Evolutionary conservation across 2,113 vertebrate genomes (phyloP), one percentile per base, ranked within the genome.

Genomic region (Pitta sordida): DNA sequence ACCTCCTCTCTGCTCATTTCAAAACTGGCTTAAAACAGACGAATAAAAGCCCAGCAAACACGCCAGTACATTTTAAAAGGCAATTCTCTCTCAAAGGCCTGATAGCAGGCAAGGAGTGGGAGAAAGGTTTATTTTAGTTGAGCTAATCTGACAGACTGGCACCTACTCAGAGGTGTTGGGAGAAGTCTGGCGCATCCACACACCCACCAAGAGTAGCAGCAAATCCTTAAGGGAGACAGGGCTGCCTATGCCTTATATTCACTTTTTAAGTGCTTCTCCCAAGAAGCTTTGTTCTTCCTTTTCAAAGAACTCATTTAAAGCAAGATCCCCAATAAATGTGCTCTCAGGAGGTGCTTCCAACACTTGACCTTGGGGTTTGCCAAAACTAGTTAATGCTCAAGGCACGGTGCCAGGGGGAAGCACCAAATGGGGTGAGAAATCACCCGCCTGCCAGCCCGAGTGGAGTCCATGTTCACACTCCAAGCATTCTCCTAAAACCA

Each of bases 111-210:
- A 91, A 79, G 32, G 71, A 93, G 67, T 83, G 79, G 88, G 90
- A 95, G 90, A 96, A 88, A 85, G 63, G 90, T 93, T 93, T 96
- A 91, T 95, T 96, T 96, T 83, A 90, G 88, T 20, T 85, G 85
- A 94, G 93, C 59, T 95, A 79, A 90, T 91, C 88, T 96, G 88
- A 93, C 88, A 95, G 92, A 91, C 93, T 95, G 92, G 93, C 96
- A 95, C 88, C 90, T 93, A 85, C 93, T 95, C 63, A 53, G 76
- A 96, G 95, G 95, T 94, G 95, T 91, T 32, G 16, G 79, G 83
- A 90, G 85, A 90, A 36, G 94, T 91, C 96, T 93, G 90, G 92
- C 79, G 4, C 83, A 55, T 95, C 88, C 94, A 90, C 34, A 5
- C 63, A 94, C 76, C 90, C 87, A 94, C 58, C 58, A 73, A 83